These are phyloP conservation scores for Pagetopsis macropterus DNA, from an alignment of 2,797 vertebrate genomes.

Conservation along the genomic window DNA sequence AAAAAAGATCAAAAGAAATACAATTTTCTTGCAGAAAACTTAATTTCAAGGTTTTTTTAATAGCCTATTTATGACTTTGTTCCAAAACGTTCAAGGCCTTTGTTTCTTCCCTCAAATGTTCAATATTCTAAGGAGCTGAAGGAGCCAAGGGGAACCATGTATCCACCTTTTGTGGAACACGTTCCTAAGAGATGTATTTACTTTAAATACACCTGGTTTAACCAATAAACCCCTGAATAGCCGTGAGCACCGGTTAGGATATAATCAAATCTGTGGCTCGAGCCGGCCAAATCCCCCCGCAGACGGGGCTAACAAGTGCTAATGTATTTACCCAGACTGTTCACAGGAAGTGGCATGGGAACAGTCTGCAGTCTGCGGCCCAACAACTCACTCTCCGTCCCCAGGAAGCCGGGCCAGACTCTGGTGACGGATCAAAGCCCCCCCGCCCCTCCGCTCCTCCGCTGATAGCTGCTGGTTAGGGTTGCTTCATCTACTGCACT, in stretches of 20 bases:
- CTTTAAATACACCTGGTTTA: conserved; percentile 33
- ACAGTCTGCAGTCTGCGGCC: conserved; percentile 44
- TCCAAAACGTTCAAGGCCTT: no score
- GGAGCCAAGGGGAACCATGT: no score
- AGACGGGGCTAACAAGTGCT: conserved; percentile 61
- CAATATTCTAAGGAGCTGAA: no score
- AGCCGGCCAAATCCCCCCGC: conserved; percentile 19
- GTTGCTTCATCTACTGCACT: conserved; percentile 45
- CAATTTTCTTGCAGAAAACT: no score
- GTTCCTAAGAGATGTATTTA: neutral
- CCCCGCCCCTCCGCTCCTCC: conserved; percentile 22
- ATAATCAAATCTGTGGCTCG: conserved; percentile 29
- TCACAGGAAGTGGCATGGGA: conserved; percentile 61
- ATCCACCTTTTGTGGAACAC: conserved; percentile 6
- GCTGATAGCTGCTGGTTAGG: conserved; percentile 63
- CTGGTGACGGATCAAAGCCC: conserved; percentile 64
- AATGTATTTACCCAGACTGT: conserved; percentile 67
- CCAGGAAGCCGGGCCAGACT: conserved; percentile 60
- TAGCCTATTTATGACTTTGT: no score
- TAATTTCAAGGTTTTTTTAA: no score
- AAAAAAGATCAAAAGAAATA: no score
- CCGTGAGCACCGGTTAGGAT: neutral
- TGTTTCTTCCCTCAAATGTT: no score
- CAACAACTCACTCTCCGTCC: conserved; percentile 32
- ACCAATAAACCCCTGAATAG: conserved; percentile 3